phyloP scores from a whole-genome alignment of 37 sponge, comb jelly and placozoan genomes.

The Tethya wilhelma region DNA sequence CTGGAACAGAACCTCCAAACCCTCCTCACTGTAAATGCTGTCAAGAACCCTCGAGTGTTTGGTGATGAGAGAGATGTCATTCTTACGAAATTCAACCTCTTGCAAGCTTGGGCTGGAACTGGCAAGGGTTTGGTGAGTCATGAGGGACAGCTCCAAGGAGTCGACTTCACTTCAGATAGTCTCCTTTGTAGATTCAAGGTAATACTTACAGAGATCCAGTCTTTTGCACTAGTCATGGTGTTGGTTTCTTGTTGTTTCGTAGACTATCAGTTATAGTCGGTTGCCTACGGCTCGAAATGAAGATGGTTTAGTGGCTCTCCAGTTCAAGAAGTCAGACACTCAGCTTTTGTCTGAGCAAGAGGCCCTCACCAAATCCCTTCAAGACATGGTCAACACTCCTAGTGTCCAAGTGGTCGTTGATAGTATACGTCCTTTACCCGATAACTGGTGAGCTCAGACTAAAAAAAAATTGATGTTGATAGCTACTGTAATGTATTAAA shows the following conservation, averaged over 20 bases:
- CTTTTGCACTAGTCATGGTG: not conserved
- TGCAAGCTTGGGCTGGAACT: constrained; percentile 75
- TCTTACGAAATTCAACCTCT: constrained; percentile 86
- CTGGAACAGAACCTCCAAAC: not conserved
- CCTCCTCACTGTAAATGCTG: constrained; percentile 64
- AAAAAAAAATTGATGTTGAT: too few species aligned
- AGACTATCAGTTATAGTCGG: constrained; percentile 81
- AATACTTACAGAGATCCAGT: too few species aligned
- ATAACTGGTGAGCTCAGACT: constrained; percentile 59
- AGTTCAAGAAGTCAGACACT: constrained; percentile 62
- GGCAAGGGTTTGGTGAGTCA: constrained; percentile 77
- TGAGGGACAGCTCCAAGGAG: constrained; percentile 47
- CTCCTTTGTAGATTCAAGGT: constrained; percentile 74
- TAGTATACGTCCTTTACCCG: constrained; percentile 71
- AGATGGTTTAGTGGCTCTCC: constrained; percentile 87
- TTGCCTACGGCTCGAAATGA: constrained; percentile 79
- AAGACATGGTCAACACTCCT: constrained; percentile 29
- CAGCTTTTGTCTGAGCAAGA: constrained; percentile 48
- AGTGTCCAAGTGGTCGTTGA: constrained; percentile 65
- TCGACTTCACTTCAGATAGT: constrained; percentile 80
- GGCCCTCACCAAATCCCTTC: constrained; percentile 33
- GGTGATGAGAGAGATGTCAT: constrained; percentile 87
- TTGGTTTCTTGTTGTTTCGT: too few species aligned
- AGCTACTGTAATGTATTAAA: too few species aligned
- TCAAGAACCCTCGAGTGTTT: constrained; percentile 82